Conservation (phyloP, 1,140 invertebrate genomes). For the Bombus pascuorum region DNA sequence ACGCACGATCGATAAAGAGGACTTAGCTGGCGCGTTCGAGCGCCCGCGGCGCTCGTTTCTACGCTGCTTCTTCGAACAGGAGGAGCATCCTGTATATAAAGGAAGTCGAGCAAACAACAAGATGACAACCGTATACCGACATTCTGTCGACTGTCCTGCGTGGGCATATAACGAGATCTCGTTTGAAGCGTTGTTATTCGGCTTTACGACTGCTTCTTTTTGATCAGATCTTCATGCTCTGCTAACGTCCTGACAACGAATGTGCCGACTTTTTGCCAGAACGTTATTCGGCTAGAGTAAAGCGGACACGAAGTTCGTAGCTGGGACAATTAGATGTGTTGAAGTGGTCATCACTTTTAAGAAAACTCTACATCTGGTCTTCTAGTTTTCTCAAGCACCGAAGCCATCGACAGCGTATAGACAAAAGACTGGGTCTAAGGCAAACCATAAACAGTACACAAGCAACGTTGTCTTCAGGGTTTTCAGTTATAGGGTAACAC, state of each 20-base stretch:
- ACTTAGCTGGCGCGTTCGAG: conserved; percentile 32
- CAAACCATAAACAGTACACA: too few relatives aligned
- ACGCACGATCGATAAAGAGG: conserved; percentile 62
- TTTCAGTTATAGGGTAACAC: too few relatives aligned
- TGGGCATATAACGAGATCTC: conserved; percentile 35
- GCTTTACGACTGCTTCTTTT: conserved; percentile 15
- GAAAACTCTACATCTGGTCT: too few relatives aligned
- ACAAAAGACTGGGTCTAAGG: too few relatives aligned
- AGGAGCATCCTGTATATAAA: not conserved
- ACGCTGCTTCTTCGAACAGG: not conserved
- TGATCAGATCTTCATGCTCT: conserved; percentile 3
- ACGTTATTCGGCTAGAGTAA: not conserved
- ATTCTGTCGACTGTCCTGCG: conserved; percentile 18
- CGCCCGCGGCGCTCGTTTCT: conserved; percentile 48
- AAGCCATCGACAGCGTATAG: too few relatives aligned
- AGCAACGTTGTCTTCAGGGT: too few relatives aligned
- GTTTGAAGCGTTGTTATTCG: conserved; percentile 8
- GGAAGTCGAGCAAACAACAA: conserved; percentile 26
- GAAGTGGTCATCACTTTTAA: too few relatives aligned
- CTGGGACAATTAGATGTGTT: not conserved
- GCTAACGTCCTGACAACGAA: not conserved
- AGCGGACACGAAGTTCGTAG: not conserved
- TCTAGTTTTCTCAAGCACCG: too few relatives aligned
- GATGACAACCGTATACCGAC: conserved; percentile 38
- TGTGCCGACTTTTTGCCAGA: not conserved